Evolutionary conservation across 2,888 invertebrate genomes (phyloP).

Genomic region (Drosophila meridiana): DNA sequence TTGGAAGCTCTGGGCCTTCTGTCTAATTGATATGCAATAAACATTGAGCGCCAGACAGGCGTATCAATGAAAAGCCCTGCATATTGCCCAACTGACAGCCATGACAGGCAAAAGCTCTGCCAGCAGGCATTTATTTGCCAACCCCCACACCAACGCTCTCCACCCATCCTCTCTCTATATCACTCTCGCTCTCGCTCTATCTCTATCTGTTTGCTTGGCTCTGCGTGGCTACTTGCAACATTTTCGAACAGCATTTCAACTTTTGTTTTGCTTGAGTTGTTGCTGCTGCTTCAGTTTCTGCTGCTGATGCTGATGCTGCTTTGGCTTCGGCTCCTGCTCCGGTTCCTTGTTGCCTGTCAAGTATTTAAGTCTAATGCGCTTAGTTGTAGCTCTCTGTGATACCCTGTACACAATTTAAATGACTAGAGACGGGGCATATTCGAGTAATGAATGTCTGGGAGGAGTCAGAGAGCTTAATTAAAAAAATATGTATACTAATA

Average conservation of each 20-base stretch:
- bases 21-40: constrained; percentile 77
- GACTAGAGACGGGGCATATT: background rate
- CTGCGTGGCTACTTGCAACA: constrained; percentile 41
- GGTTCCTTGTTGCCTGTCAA: constrained; percentile 45
- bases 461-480: background rate
- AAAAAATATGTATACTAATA: background rate
- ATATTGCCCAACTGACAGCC: constrained; percentile 56
- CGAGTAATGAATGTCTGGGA: constrained; percentile 1
- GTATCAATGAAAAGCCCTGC: constrained; percentile 59
- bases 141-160: background rate
- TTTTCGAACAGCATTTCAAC: constrained; percentile 50
- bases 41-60: constrained; percentile 65
- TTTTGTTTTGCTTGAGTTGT: constrained; percentile 44
- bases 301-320: background rate
- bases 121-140: constrained; percentile 25
- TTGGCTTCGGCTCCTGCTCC: constrained; percentile 2
- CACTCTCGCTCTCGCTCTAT: background rate
- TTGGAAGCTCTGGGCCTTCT: constrained; percentile 22
- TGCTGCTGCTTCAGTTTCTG: constrained; percentile 2
- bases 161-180: background rate
- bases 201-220: constrained; percentile 1
- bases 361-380: constrained; percentile 72
- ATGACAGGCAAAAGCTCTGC: constrained; percentile 29
- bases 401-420: constrained; percentile 1
- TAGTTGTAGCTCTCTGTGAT: constrained; percentile 46